Conservation (phyloP, 2,113 vertebrate species). For the Paramisgurnus dabryanus region DNA sequence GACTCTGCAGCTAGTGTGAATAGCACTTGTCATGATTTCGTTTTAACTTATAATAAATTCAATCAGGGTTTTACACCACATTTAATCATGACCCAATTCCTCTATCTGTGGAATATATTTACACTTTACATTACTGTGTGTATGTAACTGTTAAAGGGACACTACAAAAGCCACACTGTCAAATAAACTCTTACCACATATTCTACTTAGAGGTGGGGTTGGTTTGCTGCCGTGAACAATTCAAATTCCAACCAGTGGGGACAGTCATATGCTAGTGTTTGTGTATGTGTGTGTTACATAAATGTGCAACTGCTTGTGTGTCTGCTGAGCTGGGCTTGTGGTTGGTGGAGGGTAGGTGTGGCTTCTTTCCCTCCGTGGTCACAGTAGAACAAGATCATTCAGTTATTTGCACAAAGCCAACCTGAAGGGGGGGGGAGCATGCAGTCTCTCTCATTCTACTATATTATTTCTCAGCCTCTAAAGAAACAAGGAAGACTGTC, state of each 20-base stretch:
- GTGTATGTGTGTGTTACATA: conserved; percentile 46
- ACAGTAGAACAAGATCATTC: conserved; percentile 55
- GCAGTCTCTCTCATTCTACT: conserved; percentile 16
- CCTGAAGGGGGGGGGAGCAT: conserved; percentile 43
- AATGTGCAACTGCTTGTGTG: conserved; percentile 29
- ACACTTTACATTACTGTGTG: not conserved
- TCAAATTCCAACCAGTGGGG: conserved; percentile 51
- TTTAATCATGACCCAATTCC: no score
- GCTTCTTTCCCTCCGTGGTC: conserved; percentile 47
- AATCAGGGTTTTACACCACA: no score
- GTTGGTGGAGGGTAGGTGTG: conserved; percentile 50
- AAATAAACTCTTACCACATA: conserved; percentile 24
- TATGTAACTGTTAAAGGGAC: not conserved
- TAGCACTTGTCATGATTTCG: not conserved
- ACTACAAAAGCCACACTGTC: not conserved
- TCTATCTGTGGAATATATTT: not conserved
- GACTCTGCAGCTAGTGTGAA: not conserved
- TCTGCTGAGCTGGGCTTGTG: conserved; percentile 51
- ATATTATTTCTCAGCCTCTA: conserved; percentile 8
- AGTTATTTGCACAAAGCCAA: conserved; percentile 59
- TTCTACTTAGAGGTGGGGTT: conserved; percentile 26
- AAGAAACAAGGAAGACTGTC: conserved; percentile 50
- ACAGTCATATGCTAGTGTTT: conserved; percentile 38
- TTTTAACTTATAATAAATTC: no score
- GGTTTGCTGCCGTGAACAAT: conserved; percentile 22